These are phyloP conservation scores for Onychomys torridus DNA, from an alignment of 2,797 vertebrate genomes.

Conservation along the genomic window DNA sequence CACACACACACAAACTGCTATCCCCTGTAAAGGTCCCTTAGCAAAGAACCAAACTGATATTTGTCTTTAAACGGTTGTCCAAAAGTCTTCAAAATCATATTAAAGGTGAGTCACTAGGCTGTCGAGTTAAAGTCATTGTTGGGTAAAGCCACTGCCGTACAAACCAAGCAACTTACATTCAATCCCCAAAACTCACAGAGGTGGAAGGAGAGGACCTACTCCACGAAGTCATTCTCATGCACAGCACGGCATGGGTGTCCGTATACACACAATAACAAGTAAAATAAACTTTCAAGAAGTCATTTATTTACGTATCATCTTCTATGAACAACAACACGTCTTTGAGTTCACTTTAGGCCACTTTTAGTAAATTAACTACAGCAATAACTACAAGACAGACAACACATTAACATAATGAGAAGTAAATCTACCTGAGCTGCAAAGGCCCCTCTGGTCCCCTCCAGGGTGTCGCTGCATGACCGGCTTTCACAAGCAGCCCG, in stretches of 20 bases:
- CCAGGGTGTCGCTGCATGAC: neutral
- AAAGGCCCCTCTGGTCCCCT: neutral
- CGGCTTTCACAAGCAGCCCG: neutral
- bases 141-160: neutral
- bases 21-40: neutral
- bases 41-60: neutral
- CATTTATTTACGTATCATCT: neutral
- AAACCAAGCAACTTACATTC: neutral
- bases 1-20: neutral
- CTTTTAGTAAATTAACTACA: neutral
- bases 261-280: neutral
- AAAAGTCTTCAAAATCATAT: neutral
- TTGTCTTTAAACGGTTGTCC: neutral
- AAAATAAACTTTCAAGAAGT: neutral
- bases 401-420: accelerated
- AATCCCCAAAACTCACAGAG: too few species aligned
- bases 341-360: neutral
- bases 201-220: neutral
- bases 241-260: neutral
- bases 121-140: neutral
- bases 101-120: neutral
- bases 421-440: constrained; percentile 76
- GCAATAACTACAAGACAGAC: neutral
- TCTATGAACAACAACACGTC: neutral
- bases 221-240: neutral